Evolutionary conservation across 2,797 vertebrate genomes (phyloP).

Genomic region (Brotogeris chrysoptera): DNA sequence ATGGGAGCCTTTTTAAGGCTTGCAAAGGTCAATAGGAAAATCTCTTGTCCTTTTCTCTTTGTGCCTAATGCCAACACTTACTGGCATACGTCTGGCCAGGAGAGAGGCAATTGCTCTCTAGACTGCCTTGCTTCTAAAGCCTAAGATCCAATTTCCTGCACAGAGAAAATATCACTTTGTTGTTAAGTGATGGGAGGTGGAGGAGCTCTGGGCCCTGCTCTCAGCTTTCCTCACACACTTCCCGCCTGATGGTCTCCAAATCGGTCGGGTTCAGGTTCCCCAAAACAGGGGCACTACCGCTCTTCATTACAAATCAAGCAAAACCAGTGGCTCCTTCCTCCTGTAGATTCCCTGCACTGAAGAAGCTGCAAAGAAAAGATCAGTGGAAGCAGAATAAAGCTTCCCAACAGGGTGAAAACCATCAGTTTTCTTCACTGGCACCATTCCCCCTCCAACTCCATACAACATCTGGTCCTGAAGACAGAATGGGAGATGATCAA

Average conservation of each 20-base stretch:
- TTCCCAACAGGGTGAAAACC: neutral
- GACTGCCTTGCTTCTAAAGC: neutral
- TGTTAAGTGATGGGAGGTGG: neutral
- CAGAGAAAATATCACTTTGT: neutral
- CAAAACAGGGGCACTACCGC: accelerated
- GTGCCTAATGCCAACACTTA: neutral
- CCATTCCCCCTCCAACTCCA: neutral
- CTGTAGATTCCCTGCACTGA: neutral
- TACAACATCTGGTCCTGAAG: neutral
- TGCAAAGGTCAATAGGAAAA: slow-evolving; percentile 52
- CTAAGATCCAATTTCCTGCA: neutral
- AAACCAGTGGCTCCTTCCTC: accelerated
- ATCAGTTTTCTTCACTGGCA: accelerated
- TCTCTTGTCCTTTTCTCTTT: neutral
- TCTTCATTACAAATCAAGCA: neutral
- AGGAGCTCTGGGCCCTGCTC: neutral
- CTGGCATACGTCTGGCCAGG: neutral
- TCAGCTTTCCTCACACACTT: neutral
- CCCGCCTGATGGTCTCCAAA: neutral
- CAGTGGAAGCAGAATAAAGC: neutral
- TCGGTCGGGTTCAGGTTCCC: neutral
- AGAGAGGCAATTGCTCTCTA: neutral
- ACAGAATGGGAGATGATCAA: neutral
- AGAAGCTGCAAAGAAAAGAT: neutral
- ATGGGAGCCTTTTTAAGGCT: neutral